Percentiles rank a stretch among this genome's conserved stretches.
These are phyloP conservation scores for Nasonia giraulti DNA, from an alignment of 1,140 invertebrate genomes.

Conservation along the genomic window DNA sequence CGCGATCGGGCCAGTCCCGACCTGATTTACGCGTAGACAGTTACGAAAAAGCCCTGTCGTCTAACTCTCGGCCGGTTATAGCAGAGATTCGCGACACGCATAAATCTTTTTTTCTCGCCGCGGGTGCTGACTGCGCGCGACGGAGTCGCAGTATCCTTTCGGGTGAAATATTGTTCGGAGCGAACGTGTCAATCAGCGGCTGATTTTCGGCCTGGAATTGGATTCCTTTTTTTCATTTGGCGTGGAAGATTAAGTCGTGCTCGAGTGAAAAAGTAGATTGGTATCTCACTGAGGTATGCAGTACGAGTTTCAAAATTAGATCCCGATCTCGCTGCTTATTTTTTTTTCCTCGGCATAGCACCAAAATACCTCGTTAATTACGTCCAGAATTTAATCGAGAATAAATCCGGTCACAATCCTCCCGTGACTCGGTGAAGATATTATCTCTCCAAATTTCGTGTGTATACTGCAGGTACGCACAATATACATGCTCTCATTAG, in stretches of 20 bases:
- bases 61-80: neutral
- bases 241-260: too few species aligned
- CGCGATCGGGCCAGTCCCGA: neutral
- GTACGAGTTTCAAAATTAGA: too few species aligned
- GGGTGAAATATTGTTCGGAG: neutral
- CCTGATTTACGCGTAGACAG: neutral
- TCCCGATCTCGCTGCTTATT: too few species aligned
- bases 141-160: too few species aligned
- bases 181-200: neutral
- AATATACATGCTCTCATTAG: slow-evolving; percentile 31
- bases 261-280: too few species aligned
- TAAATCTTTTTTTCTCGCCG: neutral
- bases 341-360: too few species aligned
- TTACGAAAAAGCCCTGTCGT: neutral
- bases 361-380: too few species aligned
- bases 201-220: neutral
- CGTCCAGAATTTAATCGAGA: too few species aligned
- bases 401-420: too few species aligned
- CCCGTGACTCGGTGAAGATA: neutral
- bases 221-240: neutral
- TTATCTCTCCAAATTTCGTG: neutral
- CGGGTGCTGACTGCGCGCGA: too few species aligned
- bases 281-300: too few species aligned
- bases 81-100: neutral
- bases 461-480: neutral